Base-by-base conservation (phyloP, 2,888 invertebrate species). In the Aporophyla nigra region DNA sequence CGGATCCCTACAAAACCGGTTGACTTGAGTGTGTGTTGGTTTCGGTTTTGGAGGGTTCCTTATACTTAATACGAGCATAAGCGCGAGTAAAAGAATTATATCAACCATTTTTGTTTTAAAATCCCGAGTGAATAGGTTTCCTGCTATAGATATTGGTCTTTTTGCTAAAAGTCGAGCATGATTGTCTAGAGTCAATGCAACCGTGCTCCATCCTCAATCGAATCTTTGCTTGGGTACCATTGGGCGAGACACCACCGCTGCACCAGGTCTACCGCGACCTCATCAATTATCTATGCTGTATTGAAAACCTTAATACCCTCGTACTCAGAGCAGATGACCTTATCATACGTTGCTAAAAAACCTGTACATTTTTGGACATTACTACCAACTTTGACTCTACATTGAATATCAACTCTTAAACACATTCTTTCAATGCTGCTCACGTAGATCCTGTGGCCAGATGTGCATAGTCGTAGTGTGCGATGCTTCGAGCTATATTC, bases 381-480 rank as follows among this genome's bases (percentile, higher is more conserved):
- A 16, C 24, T 53, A 27, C n/a, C 19, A 59, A 53, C 21, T 49
- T 71, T 53, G 33, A 53, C 9, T 33, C 14, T 51, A 54, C 33
- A 51, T n/a, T 19, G 19, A 62, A 82, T 66, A 59, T 53, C n/a
- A 6, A 21, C 19, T 27, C 14, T 58, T 58, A 58, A 21, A 54
- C 19, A 51, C 12, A 51, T 56, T 62, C 24, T 54, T 71, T 59
- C 24, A 12, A 78, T 53, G 67, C 83, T 33, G 59, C 9, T 65
- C 83, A 81, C 83, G 83, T 83, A 83, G 24, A 16, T 6, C 33
- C 27, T 12, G 67, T 49, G 63, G 49, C 12, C 71, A 80, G 67
- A 58, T 62, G 63, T 76, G 62, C 56, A 66, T 56, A 56, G 43
- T 40, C 12, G n/a, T 51, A 54, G 27, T 40, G 56, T 77, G 46